Evolutionary conservation across 2,797 vertebrate species (phyloP).

Genomic region (Rhynchotus rufescens): DNA sequence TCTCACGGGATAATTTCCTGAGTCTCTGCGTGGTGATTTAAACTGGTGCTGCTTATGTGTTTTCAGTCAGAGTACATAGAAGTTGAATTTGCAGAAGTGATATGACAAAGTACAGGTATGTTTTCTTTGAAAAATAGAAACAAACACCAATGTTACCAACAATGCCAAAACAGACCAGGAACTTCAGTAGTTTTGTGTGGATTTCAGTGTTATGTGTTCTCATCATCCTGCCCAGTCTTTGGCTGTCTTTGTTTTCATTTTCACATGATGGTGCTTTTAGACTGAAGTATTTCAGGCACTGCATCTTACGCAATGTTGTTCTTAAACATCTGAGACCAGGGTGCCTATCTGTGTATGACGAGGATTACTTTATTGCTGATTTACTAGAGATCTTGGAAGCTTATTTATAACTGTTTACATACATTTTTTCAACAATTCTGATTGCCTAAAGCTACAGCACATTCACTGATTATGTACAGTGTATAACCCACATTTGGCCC

Average conservation of each 20-base stretch:
- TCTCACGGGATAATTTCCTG: background rate
- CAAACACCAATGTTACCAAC: background rate
- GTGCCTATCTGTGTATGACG: constrained; percentile 75
- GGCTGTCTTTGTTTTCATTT: constrained; percentile 70
- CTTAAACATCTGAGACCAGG: constrained; percentile 68
- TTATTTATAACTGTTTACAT: constrained; percentile 76
- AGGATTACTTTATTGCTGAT: constrained; percentile 76
- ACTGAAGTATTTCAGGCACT: constrained; percentile 68
- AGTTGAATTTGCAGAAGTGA: background rate
- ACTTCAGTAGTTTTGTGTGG: constrained; percentile 4
- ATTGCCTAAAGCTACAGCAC: constrained; percentile 69
- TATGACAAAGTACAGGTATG: background rate
- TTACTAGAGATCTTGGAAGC: constrained; percentile 73
- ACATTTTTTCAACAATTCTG: constrained; percentile 64
- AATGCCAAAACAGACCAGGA: background rate
- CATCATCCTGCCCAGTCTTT: constrained; percentile 47
- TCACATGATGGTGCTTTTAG: constrained; percentile 66
- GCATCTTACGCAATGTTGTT: constrained; percentile 60
- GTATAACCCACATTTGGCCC: constrained; percentile 58
- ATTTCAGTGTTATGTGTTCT: constrained; percentile 47
- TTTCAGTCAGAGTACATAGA: background rate
- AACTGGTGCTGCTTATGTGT: background rate
- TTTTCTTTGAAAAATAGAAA: background rate
- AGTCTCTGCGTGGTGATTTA: background rate
- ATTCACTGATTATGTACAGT: constrained; percentile 29